These are phyloP conservation scores for Nansenia antarctica DNA, from an alignment of 2,113 vertebrate species.

Conservation along the genomic window DNA sequence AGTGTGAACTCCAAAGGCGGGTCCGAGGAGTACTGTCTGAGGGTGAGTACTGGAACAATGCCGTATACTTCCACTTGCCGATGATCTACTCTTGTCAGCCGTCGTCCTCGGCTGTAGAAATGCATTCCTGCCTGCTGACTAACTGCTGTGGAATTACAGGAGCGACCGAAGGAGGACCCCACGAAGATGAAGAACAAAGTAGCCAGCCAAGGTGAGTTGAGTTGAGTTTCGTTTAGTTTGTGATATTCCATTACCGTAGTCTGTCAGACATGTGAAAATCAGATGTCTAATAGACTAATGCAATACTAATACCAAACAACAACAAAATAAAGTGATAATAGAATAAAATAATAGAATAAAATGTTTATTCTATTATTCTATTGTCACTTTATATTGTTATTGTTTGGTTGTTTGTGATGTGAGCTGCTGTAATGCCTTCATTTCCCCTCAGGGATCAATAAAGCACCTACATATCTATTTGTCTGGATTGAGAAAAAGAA, in stretches of 20 bases:
- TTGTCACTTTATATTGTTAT: not conserved
- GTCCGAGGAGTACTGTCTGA: constrained; percentile 52
- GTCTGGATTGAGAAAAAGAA: no score
- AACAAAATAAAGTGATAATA: no score
- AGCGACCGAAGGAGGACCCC: constrained; percentile 47
- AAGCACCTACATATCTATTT: not conserved
- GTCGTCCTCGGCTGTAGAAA: not conserved
- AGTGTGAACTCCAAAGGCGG: constrained; percentile 39
- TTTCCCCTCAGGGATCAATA: no score
- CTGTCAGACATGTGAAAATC: no score
- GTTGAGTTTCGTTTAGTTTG: no score
- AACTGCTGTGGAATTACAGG: constrained; percentile 25
- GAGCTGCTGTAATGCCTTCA: no score
- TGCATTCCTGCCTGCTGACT: not conserved
- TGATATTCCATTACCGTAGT: no score
- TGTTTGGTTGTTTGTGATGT: no score
- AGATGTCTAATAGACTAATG: no score
- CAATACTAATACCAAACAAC: no score
- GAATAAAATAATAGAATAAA: no score
- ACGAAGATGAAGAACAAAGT: constrained; percentile 60
- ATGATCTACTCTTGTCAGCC: not conserved
- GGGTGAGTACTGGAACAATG: constrained; percentile 33
- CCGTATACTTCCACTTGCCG: not conserved
- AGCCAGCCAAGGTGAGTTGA: constrained; percentile 29
- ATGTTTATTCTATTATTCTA: not conserved